phyloP scores from a whole-genome alignment of 2,113 vertebrate species.

The Antechinus stuartii region DNA sequence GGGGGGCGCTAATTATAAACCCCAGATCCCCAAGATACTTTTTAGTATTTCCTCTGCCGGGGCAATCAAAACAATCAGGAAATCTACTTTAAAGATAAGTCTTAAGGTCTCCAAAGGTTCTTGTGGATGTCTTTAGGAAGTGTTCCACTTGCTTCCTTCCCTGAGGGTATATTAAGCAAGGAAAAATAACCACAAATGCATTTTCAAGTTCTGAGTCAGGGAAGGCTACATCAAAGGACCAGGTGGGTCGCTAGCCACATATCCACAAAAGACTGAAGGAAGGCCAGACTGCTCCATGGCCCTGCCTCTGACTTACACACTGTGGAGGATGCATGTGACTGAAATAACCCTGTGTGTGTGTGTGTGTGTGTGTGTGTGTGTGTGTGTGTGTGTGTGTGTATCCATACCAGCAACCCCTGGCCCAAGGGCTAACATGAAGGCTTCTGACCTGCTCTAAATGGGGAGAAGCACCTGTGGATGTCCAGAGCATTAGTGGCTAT shows the following conservation, averaged over 20 bases:
- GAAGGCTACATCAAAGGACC: neutral
- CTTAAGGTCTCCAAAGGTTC: neutral
- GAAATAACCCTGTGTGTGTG: neutral
- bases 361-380: no score
- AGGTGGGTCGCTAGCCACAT: neutral
- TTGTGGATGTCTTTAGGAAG: neutral
- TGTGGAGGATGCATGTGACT: neutral
- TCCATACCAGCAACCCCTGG: neutral
- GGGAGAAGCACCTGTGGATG: neutral
- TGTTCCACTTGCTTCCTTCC: neutral
- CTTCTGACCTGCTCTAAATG: neutral
- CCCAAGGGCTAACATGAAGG: no score
- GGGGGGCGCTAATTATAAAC: neutral
- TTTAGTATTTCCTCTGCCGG: neutral
- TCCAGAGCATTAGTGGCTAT: accelerated
- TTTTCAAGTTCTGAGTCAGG: neutral
- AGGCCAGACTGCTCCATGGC: neutral
- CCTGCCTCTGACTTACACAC: accelerated
- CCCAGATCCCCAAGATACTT: neutral
- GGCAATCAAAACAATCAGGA: constrained; percentile 10
- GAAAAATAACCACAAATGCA: neutral
- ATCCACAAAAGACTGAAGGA: neutral
- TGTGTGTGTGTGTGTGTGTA: no score
- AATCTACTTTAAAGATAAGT: constrained; percentile 23
- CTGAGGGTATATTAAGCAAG: neutral